Evolutionary conservation across 2,797 vertebrate species (phyloP).

Genomic region (Tadarida brasiliensis): DNA sequence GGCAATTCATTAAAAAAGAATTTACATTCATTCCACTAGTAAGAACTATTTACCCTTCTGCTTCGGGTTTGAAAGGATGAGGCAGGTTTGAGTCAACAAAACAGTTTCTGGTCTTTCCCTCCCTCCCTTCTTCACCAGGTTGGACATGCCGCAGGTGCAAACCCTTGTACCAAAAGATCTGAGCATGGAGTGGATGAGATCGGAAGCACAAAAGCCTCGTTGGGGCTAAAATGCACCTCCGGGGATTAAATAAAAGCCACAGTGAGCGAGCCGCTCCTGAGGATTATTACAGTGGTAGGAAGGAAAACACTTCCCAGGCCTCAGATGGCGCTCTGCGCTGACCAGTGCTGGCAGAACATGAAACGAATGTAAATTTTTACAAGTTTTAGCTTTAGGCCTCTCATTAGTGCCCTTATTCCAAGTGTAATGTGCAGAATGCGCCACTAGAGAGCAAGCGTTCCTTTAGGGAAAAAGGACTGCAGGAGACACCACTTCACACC

Average conservation of each 20-base stretch:
- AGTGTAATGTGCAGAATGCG: not conserved
- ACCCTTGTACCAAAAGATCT: not conserved
- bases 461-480: slow-evolving; percentile 5
- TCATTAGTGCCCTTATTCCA: not conserved
- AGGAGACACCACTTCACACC: not conserved
- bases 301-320: not conserved
- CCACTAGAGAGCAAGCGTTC: slow-evolving; percentile 66
- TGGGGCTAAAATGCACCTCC: not conserved
- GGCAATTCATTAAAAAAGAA: slow-evolving; percentile 31
- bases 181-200: not conserved
- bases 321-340: not conserved
- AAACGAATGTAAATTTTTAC: slow-evolving; percentile 31
- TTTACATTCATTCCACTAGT: not conserved
- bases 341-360: not conserved
- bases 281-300: not conserved
- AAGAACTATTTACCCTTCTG: not conserved
- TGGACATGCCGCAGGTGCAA: not conserved
- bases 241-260: not conserved
- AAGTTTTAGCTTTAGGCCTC: not conserved
- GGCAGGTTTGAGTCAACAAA: not conserved
- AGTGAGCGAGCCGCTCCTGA: not conserved
- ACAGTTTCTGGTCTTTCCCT: not conserved
- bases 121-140: not conserved
- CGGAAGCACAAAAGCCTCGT: not conserved
- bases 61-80: not conserved